Percentiles rank a stretch among this genome's conserved stretches.
These are phyloP conservation scores for Oryzias woworae DNA, from an alignment of 2,113 vertebrate species.

Conservation along the genomic window DNA sequence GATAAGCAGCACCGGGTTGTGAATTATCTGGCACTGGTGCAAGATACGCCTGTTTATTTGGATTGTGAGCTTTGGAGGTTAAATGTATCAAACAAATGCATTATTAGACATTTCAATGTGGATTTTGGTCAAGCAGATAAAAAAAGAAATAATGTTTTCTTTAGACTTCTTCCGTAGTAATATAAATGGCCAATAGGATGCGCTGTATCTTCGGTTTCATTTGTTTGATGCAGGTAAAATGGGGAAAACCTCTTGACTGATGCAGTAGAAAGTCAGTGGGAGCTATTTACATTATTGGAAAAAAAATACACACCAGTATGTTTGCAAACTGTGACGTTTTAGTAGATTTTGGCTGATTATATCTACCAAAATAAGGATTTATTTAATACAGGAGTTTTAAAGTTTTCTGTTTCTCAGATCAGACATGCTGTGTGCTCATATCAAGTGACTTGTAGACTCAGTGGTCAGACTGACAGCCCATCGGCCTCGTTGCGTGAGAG, in stretches of 20 bases:
- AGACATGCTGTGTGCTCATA: not conserved
- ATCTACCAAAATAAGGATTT: too few relatives aligned
- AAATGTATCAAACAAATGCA: slow-evolving; percentile 7
- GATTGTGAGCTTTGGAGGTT: slow-evolving; percentile 14
- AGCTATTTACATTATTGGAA: too few relatives aligned
- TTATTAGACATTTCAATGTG: slow-evolving; percentile 11
- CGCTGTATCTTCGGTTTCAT: slow-evolving; percentile 26
- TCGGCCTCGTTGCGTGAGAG: slow-evolving; percentile 62
- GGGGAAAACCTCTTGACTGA: not conserved
- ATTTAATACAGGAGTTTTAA: too few relatives aligned
- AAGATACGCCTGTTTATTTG: slow-evolving; percentile 21
- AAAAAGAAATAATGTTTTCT: not conserved
- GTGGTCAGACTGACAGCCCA: slow-evolving; percentile 57
- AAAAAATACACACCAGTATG: too few relatives aligned
- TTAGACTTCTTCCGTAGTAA: slow-evolving; percentile 10
- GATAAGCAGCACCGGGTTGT: slow-evolving; percentile 56
- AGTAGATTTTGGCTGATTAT: too few relatives aligned
- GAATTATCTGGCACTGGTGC: slow-evolving; percentile 38
- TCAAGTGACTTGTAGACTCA: slow-evolving; percentile 24
- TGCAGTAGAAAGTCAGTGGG: too few relatives aligned
- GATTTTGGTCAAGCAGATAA: slow-evolving; percentile 1
- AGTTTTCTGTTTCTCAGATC: too few relatives aligned
- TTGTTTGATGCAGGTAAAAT: not conserved
- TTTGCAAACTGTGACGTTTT: too few relatives aligned
- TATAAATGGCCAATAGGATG: slow-evolving; percentile 57